Evolutionary conservation across 92 coral and sea anemone species (phyloP).

Genomic region (Zoanthus solanderi): DNA sequence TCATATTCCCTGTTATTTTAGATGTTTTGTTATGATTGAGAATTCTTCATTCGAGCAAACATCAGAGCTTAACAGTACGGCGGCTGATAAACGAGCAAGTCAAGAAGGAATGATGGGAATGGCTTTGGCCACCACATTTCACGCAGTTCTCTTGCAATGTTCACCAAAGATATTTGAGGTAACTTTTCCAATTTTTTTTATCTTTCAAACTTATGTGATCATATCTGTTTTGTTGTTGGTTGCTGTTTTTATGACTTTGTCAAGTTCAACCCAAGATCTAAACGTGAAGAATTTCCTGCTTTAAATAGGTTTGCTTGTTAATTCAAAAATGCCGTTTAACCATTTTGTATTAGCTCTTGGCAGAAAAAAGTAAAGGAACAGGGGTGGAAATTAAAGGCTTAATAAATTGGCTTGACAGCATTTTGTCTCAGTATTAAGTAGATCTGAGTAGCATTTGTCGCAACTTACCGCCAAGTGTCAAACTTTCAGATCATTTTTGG

Average conservation of each 20-base stretch:
- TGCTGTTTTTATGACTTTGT: neutral
- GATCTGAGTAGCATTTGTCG: no score
- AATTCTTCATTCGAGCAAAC: slow-evolving; percentile 94
- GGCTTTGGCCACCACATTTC: slow-evolving; percentile 98
- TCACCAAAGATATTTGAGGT: slow-evolving; percentile 97
- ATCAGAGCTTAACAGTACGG: slow-evolving; percentile 89
- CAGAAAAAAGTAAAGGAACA: no score
- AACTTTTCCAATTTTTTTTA: neutral
- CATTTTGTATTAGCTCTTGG: no score
- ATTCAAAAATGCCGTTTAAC: no score
- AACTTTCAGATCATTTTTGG: no score
- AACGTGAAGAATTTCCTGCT: neutral
- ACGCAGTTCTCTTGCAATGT: slow-evolving; percentile 96
- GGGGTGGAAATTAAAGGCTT: no score
- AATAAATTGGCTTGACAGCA: no score
- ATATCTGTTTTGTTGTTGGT: neutral
- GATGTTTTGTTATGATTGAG: slow-evolving; percentile 97
- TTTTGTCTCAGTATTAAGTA: no score
- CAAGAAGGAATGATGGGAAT: slow-evolving; percentile 98
- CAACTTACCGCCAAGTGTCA: no score
- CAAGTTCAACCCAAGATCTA: neutral
- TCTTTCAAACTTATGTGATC: no score
- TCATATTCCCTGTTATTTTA: slow-evolving; percentile 32
- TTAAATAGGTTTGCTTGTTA: no score
- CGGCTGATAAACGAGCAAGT: slow-evolving; percentile 87